Evolutionary conservation across 1,140 invertebrate genomes (phyloP).

Genomic region (Leptinotarsa defecta): DNA sequence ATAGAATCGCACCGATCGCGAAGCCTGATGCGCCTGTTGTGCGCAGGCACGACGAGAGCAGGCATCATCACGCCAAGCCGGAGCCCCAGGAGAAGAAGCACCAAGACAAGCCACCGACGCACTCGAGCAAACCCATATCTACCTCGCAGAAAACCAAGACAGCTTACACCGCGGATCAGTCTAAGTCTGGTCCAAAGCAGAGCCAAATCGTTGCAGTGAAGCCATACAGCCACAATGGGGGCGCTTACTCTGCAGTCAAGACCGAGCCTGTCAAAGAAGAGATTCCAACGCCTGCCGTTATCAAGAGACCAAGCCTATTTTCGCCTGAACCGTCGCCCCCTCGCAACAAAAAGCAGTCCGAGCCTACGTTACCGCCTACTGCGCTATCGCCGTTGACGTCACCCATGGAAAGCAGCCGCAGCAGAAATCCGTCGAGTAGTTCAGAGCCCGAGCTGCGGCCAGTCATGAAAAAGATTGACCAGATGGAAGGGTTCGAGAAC

Average conservation of each 20-base stretch:
- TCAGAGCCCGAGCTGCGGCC: slow-evolving; percentile 56
- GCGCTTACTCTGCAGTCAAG: slow-evolving; percentile 31
- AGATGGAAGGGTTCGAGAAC: slow-evolving; percentile 57
- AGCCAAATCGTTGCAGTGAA: slow-evolving; percentile 27
- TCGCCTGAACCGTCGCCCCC: slow-evolving; percentile 57
- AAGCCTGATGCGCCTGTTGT: too few species aligned
- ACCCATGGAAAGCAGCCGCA: slow-evolving; percentile 39
- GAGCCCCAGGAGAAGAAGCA: too few species aligned
- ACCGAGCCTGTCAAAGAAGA: slow-evolving; percentile 45
- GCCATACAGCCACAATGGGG: slow-evolving; percentile 41
- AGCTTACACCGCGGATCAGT: slow-evolving; percentile 47
- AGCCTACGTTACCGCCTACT: slow-evolving; percentile 11
- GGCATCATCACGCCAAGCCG: too few species aligned
- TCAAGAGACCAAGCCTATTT: slow-evolving; percentile 57
- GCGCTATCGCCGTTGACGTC: slow-evolving; percentile 48
- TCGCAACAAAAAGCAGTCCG: slow-evolving; percentile 23
- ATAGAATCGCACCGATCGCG: too few species aligned
- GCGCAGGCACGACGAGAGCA: too few species aligned
- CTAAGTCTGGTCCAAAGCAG: slow-evolving; percentile 52
- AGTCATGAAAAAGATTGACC: slow-evolving; percentile 55
- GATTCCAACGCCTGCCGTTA: slow-evolving; percentile 40
- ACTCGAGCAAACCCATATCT: slow-evolving; percentile 34
- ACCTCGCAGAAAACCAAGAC: slow-evolving; percentile 53
- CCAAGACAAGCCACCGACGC: not conserved
- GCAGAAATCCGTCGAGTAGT: slow-evolving; percentile 48